Evolutionary conservation across 2,113 vertebrate genomes (phyloP).

Genomic region (Siniperca knerii): DNA sequence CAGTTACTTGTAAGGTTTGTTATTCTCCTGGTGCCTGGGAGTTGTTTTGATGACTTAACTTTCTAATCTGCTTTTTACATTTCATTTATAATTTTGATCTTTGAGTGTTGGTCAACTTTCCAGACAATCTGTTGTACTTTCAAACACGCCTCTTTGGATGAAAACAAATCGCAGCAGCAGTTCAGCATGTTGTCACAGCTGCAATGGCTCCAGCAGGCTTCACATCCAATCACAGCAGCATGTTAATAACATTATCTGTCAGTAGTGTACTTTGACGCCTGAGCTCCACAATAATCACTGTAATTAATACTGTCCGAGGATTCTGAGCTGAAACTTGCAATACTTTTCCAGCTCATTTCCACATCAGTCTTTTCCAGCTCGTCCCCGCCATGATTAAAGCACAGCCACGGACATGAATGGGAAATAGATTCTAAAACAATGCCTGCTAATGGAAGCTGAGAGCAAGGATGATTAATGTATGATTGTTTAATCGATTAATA

Average conservation of each 20-base stretch:
- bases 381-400: slow-evolving; percentile 70
- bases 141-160: not conserved
- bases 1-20: no score
- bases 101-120: not conserved
- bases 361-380: slow-evolving; percentile 64
- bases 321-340: slow-evolving; percentile 40
- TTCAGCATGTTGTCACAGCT: not conserved
- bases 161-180: not conserved
- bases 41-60: no score
- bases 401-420: slow-evolving; percentile 79
- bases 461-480: slow-evolving; percentile 78
- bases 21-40: no score
- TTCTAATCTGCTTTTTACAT: no score
- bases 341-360: slow-evolving; percentile 38
- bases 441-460: slow-evolving; percentile 83
- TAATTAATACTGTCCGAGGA: slow-evolving; percentile 52
- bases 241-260: slow-evolving; percentile 31
- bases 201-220: slow-evolving; percentile 6
- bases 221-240: slow-evolving; percentile 6
- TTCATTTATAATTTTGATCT: no score
- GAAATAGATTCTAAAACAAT: slow-evolving; percentile 85
- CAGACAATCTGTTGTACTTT: not conserved
- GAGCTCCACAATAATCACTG: slow-evolving; percentile 25
- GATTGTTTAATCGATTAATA: slow-evolving; percentile 81
- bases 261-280: slow-evolving; percentile 27